Evolutionary conservation across 2,797 vertebrate species (phyloP), one percentile per base, ranked within the genome.

Genomic region (Pseudochaenichthys georgianus): DNA sequence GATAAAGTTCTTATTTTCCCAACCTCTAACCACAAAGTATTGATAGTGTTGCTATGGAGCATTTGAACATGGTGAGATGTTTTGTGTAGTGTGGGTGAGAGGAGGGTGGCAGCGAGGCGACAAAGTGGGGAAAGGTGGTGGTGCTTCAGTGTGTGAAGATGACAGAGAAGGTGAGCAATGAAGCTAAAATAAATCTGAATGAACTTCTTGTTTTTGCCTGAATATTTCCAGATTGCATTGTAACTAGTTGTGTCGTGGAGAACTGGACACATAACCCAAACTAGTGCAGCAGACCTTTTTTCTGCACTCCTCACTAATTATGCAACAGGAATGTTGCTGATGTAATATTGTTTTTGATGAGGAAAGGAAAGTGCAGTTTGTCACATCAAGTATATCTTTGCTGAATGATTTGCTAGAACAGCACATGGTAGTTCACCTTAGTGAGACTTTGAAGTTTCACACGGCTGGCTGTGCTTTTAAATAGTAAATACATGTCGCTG

Each of bases 301-400:
- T 54, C 34, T 78, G 64, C 64, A 48, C 80, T 77, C 43, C 34
- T 76, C 70, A 60, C 76, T 87, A 87, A 91, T 91, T 90, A 80
- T 81, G 67, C 81, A 78, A 81, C 47, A 71, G 70, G 81, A 90
- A 89, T 82, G 80, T 54, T 76, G 73, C 75, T 86, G 79, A 83
- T 86, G 82, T 75, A 63, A 86, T 73, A 48, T 54, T 78, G 57
- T 82, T 83, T 45, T 55, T 62, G 16, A 54, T 69, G 59, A 57
- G 51, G 13, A 3, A 2, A 43, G 12, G 64, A 70, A 58, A 11
- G 31, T 47, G 16, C 50, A 16, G 21, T 57, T 71, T 77, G 48
- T 64, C 31, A 48, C 57, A 62, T 50, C 45, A 63, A 68, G 65
- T 7, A 4, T 62, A 52, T 77, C 23, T 71, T 13, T 75, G 57